phyloP scores from a whole-genome alignment of 2,888 invertebrate species.

The Ariolimax columbianus region DNA sequence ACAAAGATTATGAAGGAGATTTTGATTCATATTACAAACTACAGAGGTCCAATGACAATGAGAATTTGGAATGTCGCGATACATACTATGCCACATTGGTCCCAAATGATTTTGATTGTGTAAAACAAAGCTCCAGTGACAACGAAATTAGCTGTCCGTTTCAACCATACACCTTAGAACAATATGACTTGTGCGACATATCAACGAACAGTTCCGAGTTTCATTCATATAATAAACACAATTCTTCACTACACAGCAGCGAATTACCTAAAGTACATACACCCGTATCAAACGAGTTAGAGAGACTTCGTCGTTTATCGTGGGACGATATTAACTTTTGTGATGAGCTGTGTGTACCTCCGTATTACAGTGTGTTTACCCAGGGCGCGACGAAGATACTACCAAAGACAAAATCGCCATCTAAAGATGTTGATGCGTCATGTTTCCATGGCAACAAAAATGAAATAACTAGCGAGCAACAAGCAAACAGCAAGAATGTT shows the following conservation, averaged over 20 bases:
- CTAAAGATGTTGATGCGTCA: background rate
- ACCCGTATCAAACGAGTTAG: conserved; percentile 15
- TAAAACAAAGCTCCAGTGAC: background rate
- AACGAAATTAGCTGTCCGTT: background rate
- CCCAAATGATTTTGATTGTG: too few relatives aligned
- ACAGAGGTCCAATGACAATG: background rate
- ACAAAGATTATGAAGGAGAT: background rate
- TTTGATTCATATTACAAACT: background rate
- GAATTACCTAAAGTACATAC: background rate
- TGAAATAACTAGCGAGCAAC: too few relatives aligned
- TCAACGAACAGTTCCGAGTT: background rate
- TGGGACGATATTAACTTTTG: conserved; percentile 15
- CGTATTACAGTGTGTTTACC: background rate
- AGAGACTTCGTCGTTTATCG: background rate
- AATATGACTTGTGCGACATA: background rate
- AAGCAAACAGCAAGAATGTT: background rate
- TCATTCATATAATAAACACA: background rate
- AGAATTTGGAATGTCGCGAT: too few relatives aligned
- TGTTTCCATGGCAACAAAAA: background rate
- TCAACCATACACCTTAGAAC: background rate
- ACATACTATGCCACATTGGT: background rate
- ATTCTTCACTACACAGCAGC: background rate
- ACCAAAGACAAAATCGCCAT: background rate
- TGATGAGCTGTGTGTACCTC: background rate
- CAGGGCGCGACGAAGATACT: background rate